Evolutionary conservation across 1,140 invertebrate genomes (phyloP).

Genomic region (Gonatopus flavifemur): DNA sequence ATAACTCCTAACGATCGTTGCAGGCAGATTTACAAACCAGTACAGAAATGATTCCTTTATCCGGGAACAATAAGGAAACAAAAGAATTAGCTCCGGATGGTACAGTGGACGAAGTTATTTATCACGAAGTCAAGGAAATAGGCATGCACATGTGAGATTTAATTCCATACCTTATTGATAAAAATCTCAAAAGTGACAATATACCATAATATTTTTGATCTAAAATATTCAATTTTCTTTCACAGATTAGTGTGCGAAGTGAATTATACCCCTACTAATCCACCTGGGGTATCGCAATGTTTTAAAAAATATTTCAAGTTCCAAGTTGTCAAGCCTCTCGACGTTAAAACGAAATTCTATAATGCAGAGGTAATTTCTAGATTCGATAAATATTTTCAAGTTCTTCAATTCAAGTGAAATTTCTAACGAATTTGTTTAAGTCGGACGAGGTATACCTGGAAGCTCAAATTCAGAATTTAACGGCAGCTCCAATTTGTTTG

Average conservation of each 20-base stretch:
- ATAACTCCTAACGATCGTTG: slow-evolving; percentile 14
- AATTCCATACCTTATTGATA: slow-evolving; percentile 1
- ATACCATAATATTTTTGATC: neutral
- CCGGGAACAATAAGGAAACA: slow-evolving; percentile 66
- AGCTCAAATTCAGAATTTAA: slow-evolving; percentile 95
- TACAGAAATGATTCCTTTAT: slow-evolving; percentile 79
- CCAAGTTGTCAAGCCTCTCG: slow-evolving; percentile 95
- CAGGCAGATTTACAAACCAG: slow-evolving; percentile 91
- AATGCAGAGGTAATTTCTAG: slow-evolving; percentile 79
- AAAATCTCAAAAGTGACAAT: slow-evolving; percentile 7
- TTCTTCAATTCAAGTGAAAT: too few relatives aligned
- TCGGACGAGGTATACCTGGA: slow-evolving; percentile 96
- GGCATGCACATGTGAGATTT: slow-evolving; percentile 91
- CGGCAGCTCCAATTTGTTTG: slow-evolving; percentile 83
- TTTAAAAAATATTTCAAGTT: slow-evolving; percentile 98
- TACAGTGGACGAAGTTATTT: slow-evolving; percentile 92
- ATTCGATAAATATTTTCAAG: slow-evolving; percentile 6
- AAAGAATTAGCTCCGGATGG: slow-evolving; percentile 75
- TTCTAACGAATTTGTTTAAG: slow-evolving; percentile 52
- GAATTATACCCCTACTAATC: slow-evolving; percentile 71
- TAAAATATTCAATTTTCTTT: slow-evolving; percentile 29
- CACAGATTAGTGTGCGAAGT: slow-evolving; percentile 93
- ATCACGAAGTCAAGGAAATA: slow-evolving; percentile 98
- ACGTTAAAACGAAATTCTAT: slow-evolving; percentile 98
- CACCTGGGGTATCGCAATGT: slow-evolving; percentile 70